Evolutionary conservation across 1,140 invertebrate species (phyloP), one percentile per base, ranked within the genome.

Genomic region (Sitobion miscanthi): DNA sequence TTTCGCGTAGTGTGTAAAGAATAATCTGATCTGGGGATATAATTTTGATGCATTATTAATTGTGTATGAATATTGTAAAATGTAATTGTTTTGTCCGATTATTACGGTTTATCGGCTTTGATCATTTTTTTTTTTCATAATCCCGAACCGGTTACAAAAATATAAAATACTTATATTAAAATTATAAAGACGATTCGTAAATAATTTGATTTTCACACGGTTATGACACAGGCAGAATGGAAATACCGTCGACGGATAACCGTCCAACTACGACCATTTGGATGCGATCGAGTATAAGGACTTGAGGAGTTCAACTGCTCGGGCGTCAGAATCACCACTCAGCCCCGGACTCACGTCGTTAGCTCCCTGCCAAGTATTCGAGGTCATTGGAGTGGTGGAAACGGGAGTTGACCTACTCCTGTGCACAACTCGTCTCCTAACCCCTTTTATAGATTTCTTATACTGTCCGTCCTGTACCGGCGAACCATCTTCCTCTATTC

Each of bases 201-300:
- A 89, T 89, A 89, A 57, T 93, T 93, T 93, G 91, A 85, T 93
- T 54, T 54, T 38, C 49, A 42, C 69, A 85, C 42, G n/a, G 47
- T 85, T 93, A 93, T 93, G 86, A 93, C 93, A 89, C 69, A 83
- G 38, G 93, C 89, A 82, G 87, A 89, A 88, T 42, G 52, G 62
- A 45, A 90, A 90, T 20, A 7, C n/a, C 62, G 47, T 91, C 17
- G 69, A 57, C 14, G 54, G 47, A 30, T 52, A 52, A 94, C 96
- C 94, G 52, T 62, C 54, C 54, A 1, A 47, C 97, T 97, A 93
- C 82, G 91, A 83, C 96, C 97, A 98, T 95, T 97, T 97, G 25
- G 97, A 97, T 86, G 97, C 97, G 95, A 98, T 96, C 93, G 97
- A 96, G 95, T 98, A 98, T 91, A 98, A 95, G 93, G 97, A 97